phyloP scores from a whole-genome alignment of 2,797 vertebrate species.

The Austrolebias charrua region DNA sequence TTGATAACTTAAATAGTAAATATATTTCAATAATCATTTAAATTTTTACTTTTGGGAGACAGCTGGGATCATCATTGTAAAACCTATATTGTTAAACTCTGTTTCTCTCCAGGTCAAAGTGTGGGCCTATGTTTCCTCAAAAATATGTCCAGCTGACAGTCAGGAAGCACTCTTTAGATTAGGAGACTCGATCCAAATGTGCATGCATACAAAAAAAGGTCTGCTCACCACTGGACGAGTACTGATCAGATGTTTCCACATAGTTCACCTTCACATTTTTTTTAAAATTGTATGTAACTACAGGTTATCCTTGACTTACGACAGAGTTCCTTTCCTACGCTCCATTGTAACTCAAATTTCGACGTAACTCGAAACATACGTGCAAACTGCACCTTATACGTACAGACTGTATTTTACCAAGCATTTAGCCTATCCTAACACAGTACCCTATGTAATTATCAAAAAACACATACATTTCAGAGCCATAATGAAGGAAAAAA shows the following conservation, averaged over 20 bases:
- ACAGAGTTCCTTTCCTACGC: too few relatives aligned
- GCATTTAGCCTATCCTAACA: too few relatives aligned
- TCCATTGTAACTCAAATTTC: too few relatives aligned
- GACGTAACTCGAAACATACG: too few relatives aligned
- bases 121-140: slow-evolving; percentile 17
- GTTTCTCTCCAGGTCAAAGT: slow-evolving; percentile 41
- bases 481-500: too few relatives aligned
- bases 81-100: slow-evolving; percentile 44
- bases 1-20: slow-evolving; percentile 50
- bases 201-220: not conserved
- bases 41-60: slow-evolving; percentile 30
- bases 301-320: too few relatives aligned
- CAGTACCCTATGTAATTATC: too few relatives aligned
- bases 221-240: not conserved
- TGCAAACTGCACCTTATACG: too few relatives aligned
- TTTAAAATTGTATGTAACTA: not conserved
- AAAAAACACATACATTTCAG: too few relatives aligned
- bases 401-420: too few relatives aligned
- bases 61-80: slow-evolving; percentile 20
- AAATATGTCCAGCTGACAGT: slow-evolving; percentile 9
- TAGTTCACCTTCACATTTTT: not conserved
- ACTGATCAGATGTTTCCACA: not conserved
- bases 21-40: slow-evolving; percentile 50
- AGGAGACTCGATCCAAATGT: not conserved
- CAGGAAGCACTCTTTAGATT: slow-evolving; percentile 9